Evolutionary conservation across 2,888 invertebrate genomes (phyloP).

Genomic region (Monopis laevigella): DNA sequence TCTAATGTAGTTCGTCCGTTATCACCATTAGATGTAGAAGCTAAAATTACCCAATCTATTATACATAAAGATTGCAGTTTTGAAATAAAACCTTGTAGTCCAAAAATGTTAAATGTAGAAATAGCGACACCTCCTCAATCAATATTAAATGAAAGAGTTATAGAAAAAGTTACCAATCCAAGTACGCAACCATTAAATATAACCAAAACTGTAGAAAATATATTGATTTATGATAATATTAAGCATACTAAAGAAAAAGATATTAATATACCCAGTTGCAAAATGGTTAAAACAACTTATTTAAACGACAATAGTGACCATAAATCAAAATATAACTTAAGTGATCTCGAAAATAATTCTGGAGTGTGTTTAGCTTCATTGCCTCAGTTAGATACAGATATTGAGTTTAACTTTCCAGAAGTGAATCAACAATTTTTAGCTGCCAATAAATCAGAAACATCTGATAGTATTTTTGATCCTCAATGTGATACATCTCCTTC

Average conservation of each 20-base stretch:
- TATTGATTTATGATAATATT: slow-evolving; percentile 15
- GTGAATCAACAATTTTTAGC: slow-evolving; percentile 61
- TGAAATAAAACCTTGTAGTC: slow-evolving; percentile 63
- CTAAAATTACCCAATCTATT: slow-evolving; percentile 62
- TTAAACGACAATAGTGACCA: slow-evolving; percentile 26
- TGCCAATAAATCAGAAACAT: slow-evolving; percentile 40
- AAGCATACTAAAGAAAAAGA: slow-evolving; percentile 12
- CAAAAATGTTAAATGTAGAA: slow-evolving; percentile 57
- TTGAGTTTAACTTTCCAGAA: slow-evolving; percentile 57
- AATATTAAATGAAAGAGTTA: slow-evolving; percentile 43
- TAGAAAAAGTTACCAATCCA: slow-evolving; percentile 55
- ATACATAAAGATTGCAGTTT: slow-evolving; percentile 65
- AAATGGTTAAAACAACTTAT: slow-evolving; percentile 40
- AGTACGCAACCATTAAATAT: slow-evolving; percentile 31
- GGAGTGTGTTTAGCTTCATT: slow-evolving; percentile 53
- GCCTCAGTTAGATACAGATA: slow-evolving; percentile 55
- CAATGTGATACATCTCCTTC: too few species aligned
- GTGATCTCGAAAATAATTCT: slow-evolving; percentile 52
- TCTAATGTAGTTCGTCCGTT: slow-evolving; percentile 29
- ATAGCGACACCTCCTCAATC: slow-evolving; percentile 46
- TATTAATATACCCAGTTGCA: slow-evolving; percentile 36
- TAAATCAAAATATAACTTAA: slow-evolving; percentile 45
- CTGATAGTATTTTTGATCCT: not conserved
- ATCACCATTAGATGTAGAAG: slow-evolving; percentile 60
- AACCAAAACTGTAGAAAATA: slow-evolving; percentile 27